phyloP scores from a whole-genome alignment of 2,797 vertebrate genomes.

The Gobio occitaniae region DNA sequence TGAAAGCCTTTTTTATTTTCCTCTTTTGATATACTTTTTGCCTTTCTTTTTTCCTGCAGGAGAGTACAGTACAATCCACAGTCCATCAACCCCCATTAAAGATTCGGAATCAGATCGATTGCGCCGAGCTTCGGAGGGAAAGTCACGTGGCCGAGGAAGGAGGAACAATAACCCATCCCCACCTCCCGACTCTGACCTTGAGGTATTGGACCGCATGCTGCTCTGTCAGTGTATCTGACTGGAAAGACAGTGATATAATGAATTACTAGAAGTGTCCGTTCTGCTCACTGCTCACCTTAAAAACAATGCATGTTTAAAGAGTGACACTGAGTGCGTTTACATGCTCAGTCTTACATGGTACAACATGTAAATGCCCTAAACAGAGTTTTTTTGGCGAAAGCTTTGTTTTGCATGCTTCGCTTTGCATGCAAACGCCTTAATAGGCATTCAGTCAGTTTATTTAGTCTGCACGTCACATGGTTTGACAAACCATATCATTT shows the following conservation, averaged over 20 bases:
- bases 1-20: constrained; percentile 68
- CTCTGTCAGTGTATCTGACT: constrained; percentile 74
- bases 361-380: constrained; percentile 26
- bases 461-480: constrained; percentile 14
- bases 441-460: constrained; percentile 6
- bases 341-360: constrained; percentile 2
- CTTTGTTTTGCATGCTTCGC: constrained; percentile 39
- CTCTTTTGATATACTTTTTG: constrained; percentile 61
- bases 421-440: constrained; percentile 30
- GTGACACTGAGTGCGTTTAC: not conserved
- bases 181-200: constrained; percentile 98
- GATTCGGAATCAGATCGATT: constrained; percentile 99
- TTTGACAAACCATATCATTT: not conserved
- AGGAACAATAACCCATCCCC: constrained; percentile 99
- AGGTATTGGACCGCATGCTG: constrained; percentile 82
- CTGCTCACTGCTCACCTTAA: not conserved
- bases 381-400: constrained; percentile 12
- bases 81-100: constrained; percentile 98
- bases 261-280: not conserved
- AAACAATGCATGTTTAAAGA: constrained; percentile 15
- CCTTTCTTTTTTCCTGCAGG: constrained; percentile 66
- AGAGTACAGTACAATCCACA: constrained; percentile 98
- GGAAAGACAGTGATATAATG: not conserved
- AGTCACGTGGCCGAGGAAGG: constrained; percentile 97
- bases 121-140: constrained; percentile 95